A percentile compares a stretch with the other conserved stretches of the same genome.
Evolutionary conservation across 92 coral and sea anemone species (phyloP).

Genomic region (Umimayanthus chanpuru): DNA sequence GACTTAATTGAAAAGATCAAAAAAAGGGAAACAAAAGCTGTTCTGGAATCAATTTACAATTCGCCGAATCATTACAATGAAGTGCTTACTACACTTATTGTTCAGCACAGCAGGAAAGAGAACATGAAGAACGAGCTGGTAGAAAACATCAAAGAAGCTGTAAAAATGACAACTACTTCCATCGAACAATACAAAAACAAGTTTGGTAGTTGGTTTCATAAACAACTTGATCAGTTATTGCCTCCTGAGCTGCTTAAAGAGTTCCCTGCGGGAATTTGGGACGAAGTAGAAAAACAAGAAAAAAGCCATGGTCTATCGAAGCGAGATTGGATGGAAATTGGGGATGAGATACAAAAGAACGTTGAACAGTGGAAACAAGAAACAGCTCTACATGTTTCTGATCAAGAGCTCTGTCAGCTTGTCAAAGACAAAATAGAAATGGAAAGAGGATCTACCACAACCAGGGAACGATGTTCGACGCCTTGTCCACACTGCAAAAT

Average conservation of each 20-base stretch:
- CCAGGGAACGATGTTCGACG: too few species aligned
- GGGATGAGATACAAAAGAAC: neutral
- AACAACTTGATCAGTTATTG: neutral
- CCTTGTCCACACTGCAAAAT: too few species aligned
- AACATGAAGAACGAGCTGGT: neutral
- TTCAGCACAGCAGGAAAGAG: neutral
- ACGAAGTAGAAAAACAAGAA: neutral
- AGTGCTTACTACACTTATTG: neutral
- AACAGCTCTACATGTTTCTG: neutral
- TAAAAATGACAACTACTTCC: neutral
- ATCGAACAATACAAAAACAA: neutral
- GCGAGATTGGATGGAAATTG: neutral
- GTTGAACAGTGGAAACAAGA: neutral
- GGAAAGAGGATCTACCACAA: neutral
- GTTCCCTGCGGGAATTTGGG: slow-evolving; percentile 8
- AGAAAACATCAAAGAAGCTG: neutral
- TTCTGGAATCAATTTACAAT: neutral
- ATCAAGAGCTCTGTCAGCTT: slow-evolving; percentile 8
- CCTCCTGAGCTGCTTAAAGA: neutral
- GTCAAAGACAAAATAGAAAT: neutral
- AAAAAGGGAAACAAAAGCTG: neutral
- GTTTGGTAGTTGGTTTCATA: neutral
- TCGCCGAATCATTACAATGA: neutral
- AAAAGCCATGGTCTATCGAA: neutral
- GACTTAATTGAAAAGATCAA: too few species aligned